phyloP scores from a whole-genome alignment of 2,888 invertebrate species.

The Andrena bicolor region DNA sequence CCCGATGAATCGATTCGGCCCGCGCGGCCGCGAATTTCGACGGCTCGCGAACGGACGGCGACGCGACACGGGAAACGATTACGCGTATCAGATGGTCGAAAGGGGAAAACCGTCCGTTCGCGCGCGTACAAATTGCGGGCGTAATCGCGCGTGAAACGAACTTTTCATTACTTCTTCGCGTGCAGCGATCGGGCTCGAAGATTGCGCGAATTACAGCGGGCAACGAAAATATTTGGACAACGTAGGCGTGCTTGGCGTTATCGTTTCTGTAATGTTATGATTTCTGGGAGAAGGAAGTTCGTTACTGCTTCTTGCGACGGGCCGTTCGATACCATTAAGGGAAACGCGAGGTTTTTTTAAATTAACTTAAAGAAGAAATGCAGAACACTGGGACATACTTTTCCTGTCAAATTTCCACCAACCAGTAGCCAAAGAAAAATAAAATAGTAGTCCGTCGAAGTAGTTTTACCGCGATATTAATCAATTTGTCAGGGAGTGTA shows the following conservation, averaged over 20 bases:
- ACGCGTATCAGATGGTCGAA: conserved; percentile 9
- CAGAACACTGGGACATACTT: no score
- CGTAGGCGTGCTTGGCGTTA: neutral
- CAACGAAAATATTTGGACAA: conserved; percentile 22
- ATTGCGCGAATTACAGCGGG: conserved; percentile 20
- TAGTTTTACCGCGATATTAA: neutral
- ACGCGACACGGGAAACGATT: conserved; percentile 6
- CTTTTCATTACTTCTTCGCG: conserved; percentile 35
- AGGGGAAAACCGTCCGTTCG: neutral
- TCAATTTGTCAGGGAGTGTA: neutral
- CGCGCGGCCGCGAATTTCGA: conserved; percentile 3
- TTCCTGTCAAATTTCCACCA: no score
- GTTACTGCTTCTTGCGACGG: neutral
- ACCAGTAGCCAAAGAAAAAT: no score
- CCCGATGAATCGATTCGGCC: conserved; percentile 33
- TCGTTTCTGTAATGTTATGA: conserved; percentile 6
- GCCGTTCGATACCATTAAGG: neutral
- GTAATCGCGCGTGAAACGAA: conserved; percentile 37
- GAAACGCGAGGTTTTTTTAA: no score
- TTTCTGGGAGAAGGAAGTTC: neutral
- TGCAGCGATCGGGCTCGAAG: conserved; percentile 15
- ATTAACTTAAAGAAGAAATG: no score
- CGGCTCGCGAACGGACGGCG: neutral
- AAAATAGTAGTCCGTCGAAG: no score
- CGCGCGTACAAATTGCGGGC: conserved; percentile 17